phyloP scores from a whole-genome alignment of 1,140 invertebrate species.

The Caenorhabditis remanei region DNA sequence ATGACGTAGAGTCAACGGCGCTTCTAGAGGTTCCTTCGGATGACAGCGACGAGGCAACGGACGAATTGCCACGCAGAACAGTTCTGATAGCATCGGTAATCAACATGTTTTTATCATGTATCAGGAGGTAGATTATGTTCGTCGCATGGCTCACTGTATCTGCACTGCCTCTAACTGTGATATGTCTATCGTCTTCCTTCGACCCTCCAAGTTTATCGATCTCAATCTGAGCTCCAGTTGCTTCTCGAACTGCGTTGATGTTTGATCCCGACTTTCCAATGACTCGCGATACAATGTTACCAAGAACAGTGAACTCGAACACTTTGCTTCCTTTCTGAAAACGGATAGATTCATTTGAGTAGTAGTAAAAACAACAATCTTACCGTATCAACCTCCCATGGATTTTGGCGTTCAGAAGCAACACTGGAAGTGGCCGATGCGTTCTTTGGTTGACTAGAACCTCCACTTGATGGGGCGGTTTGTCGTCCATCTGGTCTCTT shows the following conservation, averaged over 20 bases:
- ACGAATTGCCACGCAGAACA: conserved; percentile 10
- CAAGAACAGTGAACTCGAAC: not conserved
- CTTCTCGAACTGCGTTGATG: conserved; percentile 76
- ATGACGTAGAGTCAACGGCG: not conserved
- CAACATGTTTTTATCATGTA: conserved; percentile 69
- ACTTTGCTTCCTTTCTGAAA: not conserved
- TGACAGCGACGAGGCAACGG: conserved; percentile 41
- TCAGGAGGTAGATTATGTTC: conserved; percentile 73
- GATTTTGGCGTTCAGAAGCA: not conserved
- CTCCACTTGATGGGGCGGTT: not conserved
- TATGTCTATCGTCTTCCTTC: conserved; percentile 70
- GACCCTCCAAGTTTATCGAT: conserved; percentile 68
- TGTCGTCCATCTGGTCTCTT: not conserved
- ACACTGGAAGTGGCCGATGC: not conserved
- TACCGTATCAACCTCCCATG: conserved; percentile 30
- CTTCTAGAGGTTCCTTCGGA: conserved; percentile 7
- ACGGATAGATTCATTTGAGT: not conserved
- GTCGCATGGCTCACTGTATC: conserved; percentile 69
- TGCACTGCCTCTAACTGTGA: conserved; percentile 70
- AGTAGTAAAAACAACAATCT: not conserved
- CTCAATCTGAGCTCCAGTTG: conserved; percentile 74
- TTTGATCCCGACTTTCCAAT: conserved; percentile 65
- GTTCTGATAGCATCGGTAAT: conserved; percentile 71
- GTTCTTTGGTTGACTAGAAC: conserved; percentile 8
- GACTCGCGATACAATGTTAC: conserved; percentile 53